Base-by-base conservation (phyloP, 2,797 vertebrate species). In the Siniperca obscura region DNA sequence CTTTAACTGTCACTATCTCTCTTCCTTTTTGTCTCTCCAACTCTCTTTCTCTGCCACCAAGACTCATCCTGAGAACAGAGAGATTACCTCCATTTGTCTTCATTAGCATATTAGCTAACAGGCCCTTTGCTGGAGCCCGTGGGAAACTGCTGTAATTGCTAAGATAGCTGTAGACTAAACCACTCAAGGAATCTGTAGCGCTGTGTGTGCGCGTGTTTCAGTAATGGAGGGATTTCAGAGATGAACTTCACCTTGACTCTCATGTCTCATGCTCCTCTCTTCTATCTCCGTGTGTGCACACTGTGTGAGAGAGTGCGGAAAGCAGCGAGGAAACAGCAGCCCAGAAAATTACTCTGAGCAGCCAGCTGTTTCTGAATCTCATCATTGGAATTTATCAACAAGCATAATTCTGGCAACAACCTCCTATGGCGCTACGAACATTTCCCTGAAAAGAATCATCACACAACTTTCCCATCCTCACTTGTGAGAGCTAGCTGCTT, bases 71-170 rank as follows among this genome's bases (percentile, higher is more conserved):
- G 80, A 91, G 89, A 93, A 92, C 90, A 87, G 85, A 86, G 80
- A 94, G 92, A 95, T 95, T 94, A 95, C 91, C 90, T 93, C 88
- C 91, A 93, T 95, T 95, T 94, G 94, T 95, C 94, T 95, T 93
- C 92, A 95, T 96, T 96, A 94, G 91, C 93, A 94, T 94, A 95
- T 94, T 94, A 93, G 94, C 94, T 91, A 92, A 92, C 91, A 91
- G 91, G 81, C 89, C 88, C 85, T 88, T 90, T 77, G 71, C 88
- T 50, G 80, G 86, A 89, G 89, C 94, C 92, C 89, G 82, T 93
- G 94, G 92, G 93, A 95, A 93, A 90, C 84, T 84, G 71, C 92
- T 86, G 91, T 93, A 94, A 94, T 93, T 93, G 90, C 91, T 90
- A 87, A 91, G 91, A 94, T 92, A 95, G 89, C 87, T 81, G 87